These are phyloP conservation scores for Neotoxoptera formosana DNA, from an alignment of 1,140 invertebrate species.

Conservation along the genomic window DNA sequence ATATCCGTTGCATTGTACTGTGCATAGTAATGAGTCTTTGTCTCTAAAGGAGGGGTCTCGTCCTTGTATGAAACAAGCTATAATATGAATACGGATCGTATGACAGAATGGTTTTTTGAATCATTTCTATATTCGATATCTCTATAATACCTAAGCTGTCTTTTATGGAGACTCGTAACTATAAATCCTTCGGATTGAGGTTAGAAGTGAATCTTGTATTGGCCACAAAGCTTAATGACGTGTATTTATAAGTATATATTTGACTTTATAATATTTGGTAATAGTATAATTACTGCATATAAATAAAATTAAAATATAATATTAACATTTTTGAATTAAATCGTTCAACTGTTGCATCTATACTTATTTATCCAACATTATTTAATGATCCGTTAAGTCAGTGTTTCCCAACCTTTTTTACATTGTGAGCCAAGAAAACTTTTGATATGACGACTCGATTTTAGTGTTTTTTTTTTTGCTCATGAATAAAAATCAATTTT, in stretches of 20 bases:
- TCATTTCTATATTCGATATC: background rate
- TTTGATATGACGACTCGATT: background rate
- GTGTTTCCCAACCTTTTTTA: background rate
- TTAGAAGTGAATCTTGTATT: background rate
- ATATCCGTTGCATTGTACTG: constrained; percentile 37
- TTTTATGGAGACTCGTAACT: background rate
- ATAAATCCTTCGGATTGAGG: background rate
- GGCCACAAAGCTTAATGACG: background rate
- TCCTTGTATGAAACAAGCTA: background rate
- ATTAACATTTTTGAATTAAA: background rate
- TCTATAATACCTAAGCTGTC: background rate
- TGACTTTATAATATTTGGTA: background rate
- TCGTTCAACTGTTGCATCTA: background rate
- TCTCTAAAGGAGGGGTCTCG: background rate
- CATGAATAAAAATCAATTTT: background rate
- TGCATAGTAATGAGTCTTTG: constrained; percentile 42
- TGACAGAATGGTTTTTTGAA: constrained; percentile 10
- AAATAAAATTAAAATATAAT: background rate
- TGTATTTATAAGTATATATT: background rate
- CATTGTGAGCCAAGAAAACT: background rate
- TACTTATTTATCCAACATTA: background rate
- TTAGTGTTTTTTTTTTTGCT: background rate
- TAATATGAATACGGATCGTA: constrained; percentile 18
- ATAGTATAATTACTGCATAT: background rate
- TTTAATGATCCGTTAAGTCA: background rate